These are phyloP conservation scores for Tragelaphus imberbis DNA, from an alignment of 2,113 vertebrate genomes.

Conservation along the genomic window DNA sequence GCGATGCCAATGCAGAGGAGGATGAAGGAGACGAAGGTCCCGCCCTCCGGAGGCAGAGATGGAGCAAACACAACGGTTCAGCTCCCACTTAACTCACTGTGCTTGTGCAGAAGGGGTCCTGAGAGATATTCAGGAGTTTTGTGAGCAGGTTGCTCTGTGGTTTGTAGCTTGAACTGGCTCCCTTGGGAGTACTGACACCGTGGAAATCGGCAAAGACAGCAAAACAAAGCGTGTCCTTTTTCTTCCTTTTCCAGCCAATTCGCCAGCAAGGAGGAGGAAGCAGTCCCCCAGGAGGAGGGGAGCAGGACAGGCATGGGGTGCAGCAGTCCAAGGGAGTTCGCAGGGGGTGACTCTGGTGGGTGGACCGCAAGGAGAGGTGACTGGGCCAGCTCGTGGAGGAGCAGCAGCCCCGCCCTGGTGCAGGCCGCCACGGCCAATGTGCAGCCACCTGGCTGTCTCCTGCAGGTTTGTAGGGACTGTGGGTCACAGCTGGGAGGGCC, in stretches of 20 bases:
- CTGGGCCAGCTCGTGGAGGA: fast-evolving
- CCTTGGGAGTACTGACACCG: neutral
- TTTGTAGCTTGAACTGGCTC: neutral
- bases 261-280: neutral
- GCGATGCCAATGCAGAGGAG: fast-evolving
- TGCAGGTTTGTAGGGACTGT: neutral
- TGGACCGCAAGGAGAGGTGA: fast-evolving
- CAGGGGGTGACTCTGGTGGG: too few relatives aligned
- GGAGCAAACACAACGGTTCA: fast-evolving
- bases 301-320: fast-evolving
- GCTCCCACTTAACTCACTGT: fast-evolving
- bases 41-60: neutral
- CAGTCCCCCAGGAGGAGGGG: fast-evolving
- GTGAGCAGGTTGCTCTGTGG: fast-evolving
- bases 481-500: neutral
- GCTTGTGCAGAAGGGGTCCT: neutral
- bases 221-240: neutral
- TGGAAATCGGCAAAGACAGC: neutral
- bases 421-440: fast-evolving
- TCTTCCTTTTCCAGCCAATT: neutral
- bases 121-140: neutral
- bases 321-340: fast-evolving
- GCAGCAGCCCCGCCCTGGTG: fast-evolving
- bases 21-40: fast-evolving
- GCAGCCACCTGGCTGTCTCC: fast-evolving